Conservation (phyloP, 1,140 invertebrate genomes). For the Drosophila setifemur region DNA sequence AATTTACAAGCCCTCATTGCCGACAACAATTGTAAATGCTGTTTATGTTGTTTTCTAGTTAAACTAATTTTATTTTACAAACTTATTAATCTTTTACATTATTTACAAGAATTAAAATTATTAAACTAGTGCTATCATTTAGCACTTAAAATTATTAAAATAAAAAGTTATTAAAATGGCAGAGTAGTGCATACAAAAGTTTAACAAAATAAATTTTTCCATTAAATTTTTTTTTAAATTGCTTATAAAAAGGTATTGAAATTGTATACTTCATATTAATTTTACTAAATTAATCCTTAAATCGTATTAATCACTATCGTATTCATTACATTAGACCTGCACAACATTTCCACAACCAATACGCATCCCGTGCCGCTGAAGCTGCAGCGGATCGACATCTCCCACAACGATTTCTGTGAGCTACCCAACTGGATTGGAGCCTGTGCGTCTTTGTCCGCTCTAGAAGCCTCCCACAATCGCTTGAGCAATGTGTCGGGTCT, state of each 20-base stretch:
- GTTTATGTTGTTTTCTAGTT: background rate
- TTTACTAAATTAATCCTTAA: too few relatives aligned
- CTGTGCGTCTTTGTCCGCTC: constrained; percentile 87
- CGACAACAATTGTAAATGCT: constrained; percentile 87
- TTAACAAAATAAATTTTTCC: too few relatives aligned
- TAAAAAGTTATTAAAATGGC: too few relatives aligned
- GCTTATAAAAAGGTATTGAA: too few relatives aligned
- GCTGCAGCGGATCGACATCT: constrained; percentile 89
- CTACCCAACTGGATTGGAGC: constrained; percentile 90
- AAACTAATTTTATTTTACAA: too few relatives aligned
- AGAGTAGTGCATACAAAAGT: too few relatives aligned
- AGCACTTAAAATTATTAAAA: too few relatives aligned
- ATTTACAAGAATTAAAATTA: too few relatives aligned
- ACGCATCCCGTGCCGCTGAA: constrained; percentile 83
- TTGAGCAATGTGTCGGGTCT: constrained; percentile 88
- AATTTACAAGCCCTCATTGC: constrained; percentile 87
- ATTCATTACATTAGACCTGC: constrained; percentile 39
- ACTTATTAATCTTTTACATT: background rate
- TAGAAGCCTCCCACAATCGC: constrained; percentile 90
- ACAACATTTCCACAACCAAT: constrained; percentile 57
- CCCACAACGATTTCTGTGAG: constrained; percentile 89
- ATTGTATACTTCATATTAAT: too few relatives aligned
- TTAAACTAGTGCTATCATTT: too few relatives aligned
- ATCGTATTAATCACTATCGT: background rate
- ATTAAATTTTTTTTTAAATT: too few relatives aligned